Evolutionary conservation across 2,888 invertebrate genomes (phyloP).

Genomic region (Dynastes tityus): DNA sequence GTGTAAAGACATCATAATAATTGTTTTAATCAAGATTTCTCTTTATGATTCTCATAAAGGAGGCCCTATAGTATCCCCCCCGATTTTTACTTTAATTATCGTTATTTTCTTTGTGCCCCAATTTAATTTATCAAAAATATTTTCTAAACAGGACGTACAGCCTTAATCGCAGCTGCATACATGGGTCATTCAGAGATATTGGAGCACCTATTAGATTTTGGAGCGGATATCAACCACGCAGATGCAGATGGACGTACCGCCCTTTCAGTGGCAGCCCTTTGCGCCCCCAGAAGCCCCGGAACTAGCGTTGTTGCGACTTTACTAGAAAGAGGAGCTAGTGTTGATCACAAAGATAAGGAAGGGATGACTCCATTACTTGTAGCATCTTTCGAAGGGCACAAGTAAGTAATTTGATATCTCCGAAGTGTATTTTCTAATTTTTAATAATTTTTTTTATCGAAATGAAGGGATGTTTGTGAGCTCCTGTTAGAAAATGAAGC

Average conservation of each 20-base stretch:
- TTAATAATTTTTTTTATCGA: neutral
- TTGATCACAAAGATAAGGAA: constrained; percentile 88
- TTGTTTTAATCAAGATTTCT: no score
- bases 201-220: constrained; percentile 84
- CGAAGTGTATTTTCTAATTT: neutral
- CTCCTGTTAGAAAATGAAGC: constrained; percentile 92
- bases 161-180: constrained; percentile 94
- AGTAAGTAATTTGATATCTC: constrained; percentile 69
- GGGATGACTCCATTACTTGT: constrained; percentile 91
- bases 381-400: constrained; percentile 93
- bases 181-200: constrained; percentile 97
- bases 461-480: constrained; percentile 87
- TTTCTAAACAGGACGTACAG: constrained; percentile 79
- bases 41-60: no score
- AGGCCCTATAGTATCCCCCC: no score
- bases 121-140: neutral
- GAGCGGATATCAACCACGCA: constrained; percentile 88
- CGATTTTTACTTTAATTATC: no score
- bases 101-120: no score
- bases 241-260: constrained; percentile 93
- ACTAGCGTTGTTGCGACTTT: constrained; percentile 82
- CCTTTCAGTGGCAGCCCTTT: constrained; percentile 89
- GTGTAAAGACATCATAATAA: no score
- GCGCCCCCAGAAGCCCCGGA: constrained; percentile 85
- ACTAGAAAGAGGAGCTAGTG: constrained; percentile 87